Base-by-base conservation (phyloP, 2,797 vertebrate genomes). In the Acipenser ruthenus region DNA sequence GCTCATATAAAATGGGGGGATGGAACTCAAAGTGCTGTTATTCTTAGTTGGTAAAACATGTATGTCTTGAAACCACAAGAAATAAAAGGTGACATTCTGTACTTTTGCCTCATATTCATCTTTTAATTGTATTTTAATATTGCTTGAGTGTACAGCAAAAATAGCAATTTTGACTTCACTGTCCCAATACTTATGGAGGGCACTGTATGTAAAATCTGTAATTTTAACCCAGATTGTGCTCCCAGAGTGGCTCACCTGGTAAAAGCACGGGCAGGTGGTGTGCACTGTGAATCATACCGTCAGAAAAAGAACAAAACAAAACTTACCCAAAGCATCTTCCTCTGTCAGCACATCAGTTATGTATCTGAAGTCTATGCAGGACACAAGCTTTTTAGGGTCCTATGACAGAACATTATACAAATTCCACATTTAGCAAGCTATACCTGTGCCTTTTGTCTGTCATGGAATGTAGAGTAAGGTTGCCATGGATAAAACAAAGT, bases 281-380 rank as follows among this genome's bases (percentile, higher is more conserved):
- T 60, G 49, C 10, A 55, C 13, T 9, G 50, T 66, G 68, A 65
- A 65, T 7, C 23, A 37, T 6, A 62, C 23, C 2, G 64, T 65
- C 15, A 53, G 37, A 67, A 60, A 58, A 6, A 49, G 13, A 13
- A 3, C 51, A 10, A 65, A 62, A 10, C 50, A 72, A 6, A 69
- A 71, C 79, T 88, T 78, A 91, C 87, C 87, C 1, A 85, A 78
- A 74, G 88, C 88, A 71, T 92, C 87, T 65, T 90, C 73, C 73
- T 92, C 91, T 1, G 88, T 90, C 2, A 92, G 78, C 9, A 78
- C 86, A 23, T 91, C 86, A 0, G 82, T 91, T 86, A 92, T 89
- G 59, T 89, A 93, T 79, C 89, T 86, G 78, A 92, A 94, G 83
- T 95, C 89, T 13, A 92, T 85, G 79, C 88, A 94, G 47, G 87